A percentile compares a stretch with the other conserved stretches of the same genome.
Conservation (phyloP, 2,888 invertebrate species). For the Chymomyza caudatula region DNA sequence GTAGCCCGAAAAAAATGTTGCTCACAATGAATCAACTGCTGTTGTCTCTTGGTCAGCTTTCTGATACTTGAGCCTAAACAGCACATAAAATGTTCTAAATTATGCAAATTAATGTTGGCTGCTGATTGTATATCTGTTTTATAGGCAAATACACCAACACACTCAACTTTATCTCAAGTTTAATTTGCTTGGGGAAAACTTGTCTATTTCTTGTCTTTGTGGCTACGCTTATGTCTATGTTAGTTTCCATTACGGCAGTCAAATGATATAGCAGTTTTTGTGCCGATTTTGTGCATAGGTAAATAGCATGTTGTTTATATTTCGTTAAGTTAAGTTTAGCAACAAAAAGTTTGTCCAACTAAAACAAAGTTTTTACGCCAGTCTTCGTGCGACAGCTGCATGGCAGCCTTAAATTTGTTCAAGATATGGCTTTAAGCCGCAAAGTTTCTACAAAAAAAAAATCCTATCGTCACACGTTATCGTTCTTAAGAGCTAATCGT, state of each 20-base stretch:
- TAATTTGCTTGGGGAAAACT: background rate
- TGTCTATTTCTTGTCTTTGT: background rate
- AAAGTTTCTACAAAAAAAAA: background rate
- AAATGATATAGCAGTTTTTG: background rate
- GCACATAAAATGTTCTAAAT: constrained; percentile 36
- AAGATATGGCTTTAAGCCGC: background rate
- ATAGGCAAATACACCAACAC: background rate
- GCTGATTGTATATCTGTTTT: constrained; percentile 44
- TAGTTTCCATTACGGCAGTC: background rate
- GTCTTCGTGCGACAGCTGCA: background rate
- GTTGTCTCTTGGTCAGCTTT: background rate
- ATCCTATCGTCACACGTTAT: background rate
- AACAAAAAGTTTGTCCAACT: background rate
- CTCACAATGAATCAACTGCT: background rate
- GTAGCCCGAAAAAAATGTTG: background rate
- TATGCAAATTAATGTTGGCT: constrained; percentile 66
- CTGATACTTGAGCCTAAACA: background rate
- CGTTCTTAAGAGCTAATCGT: too few species aligned
- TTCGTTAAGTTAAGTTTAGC: background rate
- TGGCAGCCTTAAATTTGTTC: background rate
- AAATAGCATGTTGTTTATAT: background rate
- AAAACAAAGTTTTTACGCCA: background rate
- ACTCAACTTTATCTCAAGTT: background rate
- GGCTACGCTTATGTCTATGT: background rate
- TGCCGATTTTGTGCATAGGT: background rate